phyloP scores from a whole-genome alignment of 2,113 vertebrate species.

The Seriola rivoliana region DNA sequence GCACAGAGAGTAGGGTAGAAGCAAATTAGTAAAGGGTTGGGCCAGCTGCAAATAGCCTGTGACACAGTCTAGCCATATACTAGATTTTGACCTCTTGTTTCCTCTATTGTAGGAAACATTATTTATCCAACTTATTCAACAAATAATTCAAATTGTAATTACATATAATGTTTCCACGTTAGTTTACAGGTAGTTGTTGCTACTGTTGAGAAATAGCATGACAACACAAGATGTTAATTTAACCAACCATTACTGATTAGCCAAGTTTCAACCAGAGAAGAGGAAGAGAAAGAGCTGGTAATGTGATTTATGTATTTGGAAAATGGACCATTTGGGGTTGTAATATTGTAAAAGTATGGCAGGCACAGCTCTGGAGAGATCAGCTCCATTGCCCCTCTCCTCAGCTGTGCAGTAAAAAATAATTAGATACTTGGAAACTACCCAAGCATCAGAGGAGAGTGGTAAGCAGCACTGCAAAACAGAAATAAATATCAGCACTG shows the following conservation, averaged over 20 bases:
- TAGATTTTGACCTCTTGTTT: no score
- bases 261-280: slow-evolving; percentile 13
- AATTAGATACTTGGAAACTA: slow-evolving; percentile 60
- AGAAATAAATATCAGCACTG: slow-evolving; percentile 37
- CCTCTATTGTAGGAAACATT: no score
- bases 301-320: slow-evolving; percentile 49
- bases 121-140: background rate
- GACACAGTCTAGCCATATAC: no score
- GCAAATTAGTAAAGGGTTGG: no score
- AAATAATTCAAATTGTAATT: background rate
- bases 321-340: slow-evolving; percentile 42
- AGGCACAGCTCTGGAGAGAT: slow-evolving; percentile 42
- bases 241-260: slow-evolving; percentile 33
- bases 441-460: slow-evolving; percentile 47
- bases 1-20: no score
- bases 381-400: slow-evolving; percentile 46
- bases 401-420: slow-evolving; percentile 66
- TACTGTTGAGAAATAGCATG: background rate
- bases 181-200: slow-evolving; percentile 1
- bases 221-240: background rate
- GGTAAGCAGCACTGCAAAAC: slow-evolving; percentile 25
- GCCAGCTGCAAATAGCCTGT: no score
- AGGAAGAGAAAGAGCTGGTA: slow-evolving; percentile 5
- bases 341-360: slow-evolving; percentile 49
- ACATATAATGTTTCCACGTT: slow-evolving; percentile 3